Percentiles rank a stretch among this genome's conserved stretches.
These are phyloP conservation scores for Zeugodacus cucurbitae DNA, from an alignment of 1,140 invertebrate genomes.

Conservation along the genomic window DNA sequence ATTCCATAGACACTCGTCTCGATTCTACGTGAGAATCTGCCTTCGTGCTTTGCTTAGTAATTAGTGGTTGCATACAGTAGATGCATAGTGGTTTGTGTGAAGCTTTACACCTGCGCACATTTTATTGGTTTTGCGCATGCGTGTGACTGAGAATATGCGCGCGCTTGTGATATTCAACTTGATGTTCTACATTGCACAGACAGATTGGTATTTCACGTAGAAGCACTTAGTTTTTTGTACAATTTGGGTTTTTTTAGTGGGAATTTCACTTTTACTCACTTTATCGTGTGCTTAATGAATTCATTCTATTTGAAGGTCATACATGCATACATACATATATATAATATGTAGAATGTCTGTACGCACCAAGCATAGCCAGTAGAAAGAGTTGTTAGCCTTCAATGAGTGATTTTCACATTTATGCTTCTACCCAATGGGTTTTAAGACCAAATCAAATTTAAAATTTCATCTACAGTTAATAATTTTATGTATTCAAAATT, in stretches of 20 bases:
- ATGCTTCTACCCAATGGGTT: too few relatives aligned
- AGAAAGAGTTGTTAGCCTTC: too few relatives aligned
- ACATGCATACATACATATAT: too few relatives aligned
- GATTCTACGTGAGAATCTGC: background rate
- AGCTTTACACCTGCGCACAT: background rate
- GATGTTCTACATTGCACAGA: background rate
- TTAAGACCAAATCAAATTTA: too few relatives aligned
- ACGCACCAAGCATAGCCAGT: too few relatives aligned
- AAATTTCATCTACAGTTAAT: too few relatives aligned
- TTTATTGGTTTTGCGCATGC: background rate
- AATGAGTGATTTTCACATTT: too few relatives aligned
- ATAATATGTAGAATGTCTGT: too few relatives aligned
- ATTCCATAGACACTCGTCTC: background rate
- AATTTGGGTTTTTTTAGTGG: too few relatives aligned
- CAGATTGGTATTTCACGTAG: background rate
- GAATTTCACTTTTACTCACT: background rate
- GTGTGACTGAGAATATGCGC: background rate
- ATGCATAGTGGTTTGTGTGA: background rate
- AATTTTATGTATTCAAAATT: too few relatives aligned
- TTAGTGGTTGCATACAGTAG: background rate
- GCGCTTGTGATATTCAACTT: background rate
- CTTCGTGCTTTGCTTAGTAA: background rate
- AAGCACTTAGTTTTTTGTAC: background rate
- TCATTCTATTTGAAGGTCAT: background rate
- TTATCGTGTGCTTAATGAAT: background rate